Evolutionary conservation across 2,888 invertebrate genomes (phyloP), one percentile per base, ranked within the genome.

Genomic region (Zeuzera pyrina): DNA sequence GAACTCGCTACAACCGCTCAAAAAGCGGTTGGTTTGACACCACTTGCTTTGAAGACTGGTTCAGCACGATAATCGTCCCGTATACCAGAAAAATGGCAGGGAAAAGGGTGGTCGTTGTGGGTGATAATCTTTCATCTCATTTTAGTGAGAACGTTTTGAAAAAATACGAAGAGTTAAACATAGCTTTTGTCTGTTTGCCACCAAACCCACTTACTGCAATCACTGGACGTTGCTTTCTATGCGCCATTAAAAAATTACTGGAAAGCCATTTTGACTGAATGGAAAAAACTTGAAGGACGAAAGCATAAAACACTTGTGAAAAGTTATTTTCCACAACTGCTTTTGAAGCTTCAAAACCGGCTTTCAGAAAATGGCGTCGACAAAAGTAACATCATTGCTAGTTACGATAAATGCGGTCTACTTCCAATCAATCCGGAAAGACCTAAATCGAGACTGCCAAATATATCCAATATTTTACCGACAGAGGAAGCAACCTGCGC

Each of bases 101-200:
- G 37, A 27, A 33, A 57, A 57, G 36, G 48, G n/a, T n/a, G n/a
- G n/a, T 57, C 7, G 22, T 67, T 27, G 56, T 69, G 29, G 63
- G 66, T 7, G 60, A 68, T 36, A 70, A 66, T 45, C 42, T 65
- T 34, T 41, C 51, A 7, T 48, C 46, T 13, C 59, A 61, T 38
- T 35, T 54, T 21, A 30, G 23, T 35, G 22, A n/a, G n/a, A n/a
- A n/a, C n/a, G 47, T 61, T 25, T 31, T 66, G 22, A 15, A 46
- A 30, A 29, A 33, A 30, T 63, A 63, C 38, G 30, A 48, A 14
- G 40, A 52, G 33, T 39, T 54, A 34, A 41, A 57, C 40, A 60
- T 62, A 31, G 30, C 26, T 13, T 62, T 61, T 43, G 39, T 52
- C 15, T 49, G 46, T 28, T 34, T 59, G 13, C 52, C 49, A 28